Base-by-base conservation (phyloP, 2,797 vertebrate genomes). In the Loriculus beryllinus region DNA sequence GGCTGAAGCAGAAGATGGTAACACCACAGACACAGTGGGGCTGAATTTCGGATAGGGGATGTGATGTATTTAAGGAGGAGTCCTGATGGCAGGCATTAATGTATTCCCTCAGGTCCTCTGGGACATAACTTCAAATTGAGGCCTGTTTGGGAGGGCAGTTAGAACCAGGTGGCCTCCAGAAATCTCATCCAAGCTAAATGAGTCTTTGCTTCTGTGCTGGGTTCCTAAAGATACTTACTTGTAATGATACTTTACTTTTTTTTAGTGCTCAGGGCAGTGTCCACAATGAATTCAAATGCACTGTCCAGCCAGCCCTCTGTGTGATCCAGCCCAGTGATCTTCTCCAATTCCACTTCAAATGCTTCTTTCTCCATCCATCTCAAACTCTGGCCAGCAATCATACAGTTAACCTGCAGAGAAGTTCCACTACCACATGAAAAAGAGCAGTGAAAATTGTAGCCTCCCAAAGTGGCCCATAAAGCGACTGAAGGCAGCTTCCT, bases 21-120 rank as follows among this genome's bases (percentile, higher is more conserved):
- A 18, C 0, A 16, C 31, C 22, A 3, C 39, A 47, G 48, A 12
- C 2, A 1, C 15, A 14, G 31, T 45, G 7, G 42, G 57, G 10
- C n/a, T 39, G 49, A 39, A 45, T 49, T 74, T 67, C 14, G 4
- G 20, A 23, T 60, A 4, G 2, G 20, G 52, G 26, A 7, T n/a
- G 37, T 3, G 9, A 35, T 33, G 48, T 4, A 11, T 57, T 81
- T 65, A 14, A 77, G 78, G 48, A 48, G 31, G 28, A 82, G 12
- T 17, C 7, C 74, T 28, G 15, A 14, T 33, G 20, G 33, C 20
- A 4, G 26, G n/a, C 4, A 2, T 14, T 11, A 12, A 19, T 23
- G 12, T 33, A 42, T 23, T 70, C 29, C 39, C 20, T 45, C 33
- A 2, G 19, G n/a, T 20, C 54, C n/a, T 1, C 28, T 15, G 35